phyloP scores from a whole-genome alignment of 2,888 invertebrate genomes.

The Empis stercorea region DNA sequence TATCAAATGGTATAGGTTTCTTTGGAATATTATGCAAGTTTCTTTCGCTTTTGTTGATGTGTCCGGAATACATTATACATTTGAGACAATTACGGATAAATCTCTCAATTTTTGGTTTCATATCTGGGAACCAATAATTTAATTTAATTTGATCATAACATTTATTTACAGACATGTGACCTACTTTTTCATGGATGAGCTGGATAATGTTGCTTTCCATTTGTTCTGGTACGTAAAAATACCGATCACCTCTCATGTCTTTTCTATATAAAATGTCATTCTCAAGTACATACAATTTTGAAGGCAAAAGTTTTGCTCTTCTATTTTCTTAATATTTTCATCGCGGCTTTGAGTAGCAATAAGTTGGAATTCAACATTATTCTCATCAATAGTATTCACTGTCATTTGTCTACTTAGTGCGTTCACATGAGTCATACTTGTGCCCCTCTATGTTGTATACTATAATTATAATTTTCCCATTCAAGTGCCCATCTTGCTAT shows the following conservation, averaged over 20 bases:
- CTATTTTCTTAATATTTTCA: not conserved
- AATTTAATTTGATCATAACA: constrained; percentile 11
- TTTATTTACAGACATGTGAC: constrained; percentile 21
- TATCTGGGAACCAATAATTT: constrained; percentile 21
- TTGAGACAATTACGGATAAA: constrained; percentile 4
- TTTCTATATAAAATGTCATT: constrained; percentile 1
- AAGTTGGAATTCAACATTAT: not conserved
- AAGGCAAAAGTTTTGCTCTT: not conserved
- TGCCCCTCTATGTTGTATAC: constrained; percentile 10
- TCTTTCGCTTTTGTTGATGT: constrained; percentile 11
- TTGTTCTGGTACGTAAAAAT: constrained; percentile 9
- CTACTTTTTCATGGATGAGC: constrained; percentile 16
- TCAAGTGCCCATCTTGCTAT: constrained; percentile 12
- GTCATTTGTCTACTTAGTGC: constrained; percentile 15
- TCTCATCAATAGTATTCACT: not conserved
- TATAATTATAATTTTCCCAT: constrained; percentile 11
- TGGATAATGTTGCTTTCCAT: constrained; percentile 13
- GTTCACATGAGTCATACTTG: constrained; percentile 20
- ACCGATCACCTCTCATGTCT: not conserved
- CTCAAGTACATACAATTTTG: not conserved
- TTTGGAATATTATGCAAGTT: constrained; percentile 18
- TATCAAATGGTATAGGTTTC: constrained; percentile 15
- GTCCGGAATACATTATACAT: constrained; percentile 1
- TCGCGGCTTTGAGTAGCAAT: not conserved
- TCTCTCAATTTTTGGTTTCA: constrained; percentile 7